Percentiles rank a stretch among this genome's conserved stretches.
phyloP scores from a whole-genome alignment of 2,113 vertebrate species.

The Formicarius rufipectus region DNA sequence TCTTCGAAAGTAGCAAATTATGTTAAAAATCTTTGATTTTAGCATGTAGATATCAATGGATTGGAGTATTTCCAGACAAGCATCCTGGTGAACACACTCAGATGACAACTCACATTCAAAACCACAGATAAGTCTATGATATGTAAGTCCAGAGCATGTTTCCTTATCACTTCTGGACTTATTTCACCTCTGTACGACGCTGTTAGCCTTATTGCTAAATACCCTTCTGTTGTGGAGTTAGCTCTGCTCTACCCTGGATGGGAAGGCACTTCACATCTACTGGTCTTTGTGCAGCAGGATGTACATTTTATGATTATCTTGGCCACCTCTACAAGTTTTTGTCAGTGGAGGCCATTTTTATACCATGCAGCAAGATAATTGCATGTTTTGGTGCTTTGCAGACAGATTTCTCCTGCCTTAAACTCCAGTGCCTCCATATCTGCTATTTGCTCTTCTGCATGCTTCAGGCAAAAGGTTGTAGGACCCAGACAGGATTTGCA shows the following conservation, averaged over 20 bases:
- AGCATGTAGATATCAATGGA: not conserved
- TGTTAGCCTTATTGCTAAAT: not conserved
- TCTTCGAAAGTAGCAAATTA: not conserved
- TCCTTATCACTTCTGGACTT: not conserved
- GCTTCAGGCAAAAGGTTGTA: not conserved
- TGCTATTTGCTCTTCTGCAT: not conserved
- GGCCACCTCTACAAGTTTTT: not conserved
- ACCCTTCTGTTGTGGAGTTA: not conserved
- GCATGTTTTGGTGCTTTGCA: not conserved
- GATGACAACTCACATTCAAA: not conserved
- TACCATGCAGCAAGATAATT: not conserved
- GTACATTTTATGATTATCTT: not conserved
- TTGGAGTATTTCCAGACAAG: not conserved
- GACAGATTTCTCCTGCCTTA: not conserved
- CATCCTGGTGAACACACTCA: not conserved
- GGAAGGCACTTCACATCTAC: not conserved
- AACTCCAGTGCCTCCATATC: not conserved
- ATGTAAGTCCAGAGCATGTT: not conserved
- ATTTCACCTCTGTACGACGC: not conserved
- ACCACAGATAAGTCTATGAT: accelerated
- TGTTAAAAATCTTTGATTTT: not conserved
- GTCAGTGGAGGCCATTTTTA: not conserved
- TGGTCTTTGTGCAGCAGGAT: not conserved
- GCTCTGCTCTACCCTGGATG: not conserved
- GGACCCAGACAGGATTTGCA: not conserved